Evolutionary conservation across 2,888 invertebrate genomes (phyloP).

Genomic region (Pinctada fucata): DNA sequence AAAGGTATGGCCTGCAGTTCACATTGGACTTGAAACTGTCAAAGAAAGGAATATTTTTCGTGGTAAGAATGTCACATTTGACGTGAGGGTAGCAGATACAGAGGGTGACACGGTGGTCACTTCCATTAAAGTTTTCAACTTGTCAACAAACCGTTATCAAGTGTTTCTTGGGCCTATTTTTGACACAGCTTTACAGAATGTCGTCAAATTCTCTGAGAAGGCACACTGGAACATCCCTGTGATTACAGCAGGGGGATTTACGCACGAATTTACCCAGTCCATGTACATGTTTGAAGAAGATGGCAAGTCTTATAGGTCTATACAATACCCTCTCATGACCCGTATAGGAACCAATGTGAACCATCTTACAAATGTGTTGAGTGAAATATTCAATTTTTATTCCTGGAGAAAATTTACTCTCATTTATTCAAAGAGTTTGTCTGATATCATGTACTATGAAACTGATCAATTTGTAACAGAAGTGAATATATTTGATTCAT

Average conservation of each 20-base stretch:
- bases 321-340: neutral
- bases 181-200: neutral
- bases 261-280: neutral
- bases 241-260: neutral
- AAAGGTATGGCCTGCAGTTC: neutral
- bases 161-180: neutral
- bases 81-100: neutral
- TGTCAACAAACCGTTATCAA: neutral
- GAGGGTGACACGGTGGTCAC: neutral
- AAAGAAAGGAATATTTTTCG: neutral
- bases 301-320: neutral
- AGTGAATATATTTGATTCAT: too few relatives aligned
- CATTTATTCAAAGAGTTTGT: too few relatives aligned
- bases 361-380: neutral
- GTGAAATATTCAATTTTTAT: neutral
- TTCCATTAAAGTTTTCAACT: neutral
- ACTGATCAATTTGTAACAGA: too few relatives aligned
- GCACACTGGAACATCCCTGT: neutral
- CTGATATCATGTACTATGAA: too few relatives aligned
- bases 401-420: neutral
- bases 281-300: neutral
- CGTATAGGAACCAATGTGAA: neutral
- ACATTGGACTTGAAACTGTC: neutral
- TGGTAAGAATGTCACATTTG: neutral
- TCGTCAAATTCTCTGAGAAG: neutral